Evolutionary conservation across 2,888 invertebrate species (phyloP).

Genomic region (Drosophila histrio): DNA sequence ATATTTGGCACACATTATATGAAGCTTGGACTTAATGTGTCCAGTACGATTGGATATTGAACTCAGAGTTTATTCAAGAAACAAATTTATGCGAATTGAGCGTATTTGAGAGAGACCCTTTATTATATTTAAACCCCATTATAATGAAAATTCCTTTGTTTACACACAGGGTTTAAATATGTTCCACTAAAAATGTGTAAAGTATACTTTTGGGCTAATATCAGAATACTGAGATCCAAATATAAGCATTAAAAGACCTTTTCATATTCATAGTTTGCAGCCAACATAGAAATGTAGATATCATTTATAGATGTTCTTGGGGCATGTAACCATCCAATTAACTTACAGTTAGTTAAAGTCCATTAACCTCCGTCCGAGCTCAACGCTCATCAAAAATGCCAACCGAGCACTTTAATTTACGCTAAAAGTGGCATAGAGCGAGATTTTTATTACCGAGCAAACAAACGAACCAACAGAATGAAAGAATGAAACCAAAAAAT

Average conservation of each 20-base stretch:
- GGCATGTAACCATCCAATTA: slow-evolving; percentile 25
- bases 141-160: too few relatives aligned
- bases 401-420: slow-evolving; percentile 43
- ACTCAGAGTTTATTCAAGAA: too few relatives aligned
- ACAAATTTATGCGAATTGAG: too few relatives aligned
- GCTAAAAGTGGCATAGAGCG: slow-evolving; percentile 30
- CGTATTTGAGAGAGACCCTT: too few relatives aligned
- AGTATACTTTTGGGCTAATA: too few relatives aligned
- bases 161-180: too few relatives aligned
- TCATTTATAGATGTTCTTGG: not conserved
- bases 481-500: not conserved
- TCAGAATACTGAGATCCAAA: too few relatives aligned
- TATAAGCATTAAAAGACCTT: not conserved
- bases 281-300: not conserved
- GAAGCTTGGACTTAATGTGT: too few relatives aligned
- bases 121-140: too few relatives aligned
- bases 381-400: slow-evolving; percentile 20
- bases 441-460: slow-evolving; percentile 30
- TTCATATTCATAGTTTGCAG: not conserved
- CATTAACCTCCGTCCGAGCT: slow-evolving; percentile 25
- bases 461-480: slow-evolving; percentile 25
- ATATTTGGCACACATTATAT: too few relatives aligned
- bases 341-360: slow-evolving; percentile 17
- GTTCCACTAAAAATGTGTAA: too few relatives aligned
- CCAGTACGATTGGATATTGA: too few relatives aligned